Conservation (phyloP, 2,888 invertebrate genomes). For the Agonopterix arenella region DNA sequence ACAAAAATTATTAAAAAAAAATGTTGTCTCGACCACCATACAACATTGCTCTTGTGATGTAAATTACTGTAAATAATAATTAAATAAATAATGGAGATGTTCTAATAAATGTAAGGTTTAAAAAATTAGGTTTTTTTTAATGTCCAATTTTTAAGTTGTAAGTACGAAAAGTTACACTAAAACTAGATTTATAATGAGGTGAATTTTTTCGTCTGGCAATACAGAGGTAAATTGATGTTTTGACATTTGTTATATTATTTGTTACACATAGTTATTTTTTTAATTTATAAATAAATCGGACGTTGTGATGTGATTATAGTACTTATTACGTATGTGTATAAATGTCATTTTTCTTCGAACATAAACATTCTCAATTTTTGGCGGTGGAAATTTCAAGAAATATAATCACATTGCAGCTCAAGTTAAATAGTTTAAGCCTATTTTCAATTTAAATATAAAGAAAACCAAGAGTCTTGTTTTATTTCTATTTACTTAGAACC, state of each 20-base stretch:
- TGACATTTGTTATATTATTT: conserved; percentile 53
- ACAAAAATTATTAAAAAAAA: conserved; percentile 12
- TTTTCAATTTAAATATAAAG: conserved; percentile 67
- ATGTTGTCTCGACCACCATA: conserved; percentile 44
- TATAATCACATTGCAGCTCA: conserved; percentile 57
- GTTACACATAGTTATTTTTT: conserved; percentile 50
- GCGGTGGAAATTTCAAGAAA: conserved; percentile 8
- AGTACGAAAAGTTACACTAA: conserved; percentile 50
- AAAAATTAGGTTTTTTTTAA: conserved; percentile 39
- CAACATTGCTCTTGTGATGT: conserved; percentile 64
- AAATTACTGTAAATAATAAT: conserved; percentile 74
- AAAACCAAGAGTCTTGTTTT: conserved; percentile 27
- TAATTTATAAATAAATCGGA: conserved; percentile 42
- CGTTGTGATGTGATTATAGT: conserved; percentile 57
- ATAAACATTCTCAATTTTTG: conserved; percentile 12
- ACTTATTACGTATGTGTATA: conserved; percentile 13
- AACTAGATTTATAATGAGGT: conserved; percentile 20
- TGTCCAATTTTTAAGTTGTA: conserved; percentile 44
- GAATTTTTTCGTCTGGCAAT: conserved; percentile 34
- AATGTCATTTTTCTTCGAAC: conserved; percentile 18
- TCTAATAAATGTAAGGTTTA: conserved; percentile 46
- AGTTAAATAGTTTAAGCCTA: conserved; percentile 67
- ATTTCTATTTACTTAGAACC: conserved; percentile 29
- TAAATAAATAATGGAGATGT: conserved; percentile 36
- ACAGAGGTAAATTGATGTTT: conserved; percentile 38